Percentiles rank a stretch among this genome's conserved stretches.
These are phyloP conservation scores for Nemotelus pantherinus DNA, from an alignment of 2,888 invertebrate species.

Conservation along the genomic window DNA sequence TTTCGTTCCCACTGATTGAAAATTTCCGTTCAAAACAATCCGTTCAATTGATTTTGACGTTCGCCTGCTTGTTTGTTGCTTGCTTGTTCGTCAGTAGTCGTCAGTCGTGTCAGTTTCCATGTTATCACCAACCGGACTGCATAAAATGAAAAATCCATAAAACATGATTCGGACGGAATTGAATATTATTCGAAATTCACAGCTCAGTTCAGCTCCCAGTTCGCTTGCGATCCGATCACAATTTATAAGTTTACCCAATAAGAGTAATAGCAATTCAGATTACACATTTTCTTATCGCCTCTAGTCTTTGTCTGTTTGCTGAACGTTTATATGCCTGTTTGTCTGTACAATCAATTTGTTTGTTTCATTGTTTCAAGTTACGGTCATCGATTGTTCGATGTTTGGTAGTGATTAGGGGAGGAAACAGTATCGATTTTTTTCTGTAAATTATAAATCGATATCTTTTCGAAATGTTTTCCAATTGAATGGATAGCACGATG, in stretches of 20 bases:
- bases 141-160: conserved; percentile 14
- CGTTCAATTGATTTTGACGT: not conserved
- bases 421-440: too few species aligned
- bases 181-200: conserved; percentile 17
- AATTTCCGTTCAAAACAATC: conserved; percentile 27
- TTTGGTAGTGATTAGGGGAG: too few species aligned
- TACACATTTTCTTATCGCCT: conserved; percentile 2
- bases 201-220: not conserved
- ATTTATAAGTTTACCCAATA: conserved; percentile 10
- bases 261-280: conserved; percentile 23
- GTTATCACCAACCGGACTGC: conserved; percentile 3
- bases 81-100: not conserved
- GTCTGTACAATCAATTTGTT: too few species aligned
- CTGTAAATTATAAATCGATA: too few species aligned
- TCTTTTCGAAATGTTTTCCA: too few species aligned
- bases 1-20: conserved; percentile 7
- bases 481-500: too few species aligned
- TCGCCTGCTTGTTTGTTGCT: not conserved
- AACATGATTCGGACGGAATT: conserved; percentile 24
- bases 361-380: too few species aligned
- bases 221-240: too few species aligned
- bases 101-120: conserved; percentile 7
- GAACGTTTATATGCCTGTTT: not conserved
- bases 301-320: conserved; percentile 17
- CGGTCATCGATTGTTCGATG: too few species aligned